Conservation (phyloP, 2,888 invertebrate species). For the Leptopterna dolabrata region DNA sequence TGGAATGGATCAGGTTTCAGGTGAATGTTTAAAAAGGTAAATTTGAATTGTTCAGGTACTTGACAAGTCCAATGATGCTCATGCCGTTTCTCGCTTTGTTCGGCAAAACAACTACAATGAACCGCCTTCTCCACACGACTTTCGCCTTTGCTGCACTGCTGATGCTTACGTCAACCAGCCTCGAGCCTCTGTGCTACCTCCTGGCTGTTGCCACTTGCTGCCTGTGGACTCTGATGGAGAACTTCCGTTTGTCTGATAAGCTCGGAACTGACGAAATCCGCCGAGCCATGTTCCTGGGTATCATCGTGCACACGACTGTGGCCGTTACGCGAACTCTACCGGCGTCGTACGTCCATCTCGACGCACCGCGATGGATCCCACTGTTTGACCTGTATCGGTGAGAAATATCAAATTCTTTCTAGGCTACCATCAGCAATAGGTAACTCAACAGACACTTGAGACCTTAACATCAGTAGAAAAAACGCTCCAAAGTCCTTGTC, state of each 20-base stretch:
- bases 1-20: too few species aligned
- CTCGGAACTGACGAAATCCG: slow-evolving; percentile 31
- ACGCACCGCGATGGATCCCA: background rate
- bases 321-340: slow-evolving; percentile 14
- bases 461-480: too few species aligned
- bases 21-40: too few species aligned
- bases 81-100: slow-evolving; percentile 25
- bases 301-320: background rate
- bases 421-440: background rate
- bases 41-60: slow-evolving; percentile 3
- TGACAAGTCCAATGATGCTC: slow-evolving; percentile 29
- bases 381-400: slow-evolving; percentile 1
- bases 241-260: background rate
- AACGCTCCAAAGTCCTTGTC: too few species aligned
- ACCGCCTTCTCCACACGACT: slow-evolving; percentile 5
- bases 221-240: slow-evolving; percentile 39
- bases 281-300: slow-evolving; percentile 15
- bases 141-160: background rate
- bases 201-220: background rate
- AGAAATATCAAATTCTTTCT: background rate
- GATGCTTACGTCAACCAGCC: slow-evolving; percentile 29
- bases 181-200: slow-evolving; percentile 32
- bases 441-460: background rate
- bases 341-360: background rate
- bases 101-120: background rate